A percentile compares a stretch with the other conserved stretches of the same genome.
Evolutionary conservation across 1,140 invertebrate species (phyloP).

Genomic region (Propsilocerus akamusi): DNA sequence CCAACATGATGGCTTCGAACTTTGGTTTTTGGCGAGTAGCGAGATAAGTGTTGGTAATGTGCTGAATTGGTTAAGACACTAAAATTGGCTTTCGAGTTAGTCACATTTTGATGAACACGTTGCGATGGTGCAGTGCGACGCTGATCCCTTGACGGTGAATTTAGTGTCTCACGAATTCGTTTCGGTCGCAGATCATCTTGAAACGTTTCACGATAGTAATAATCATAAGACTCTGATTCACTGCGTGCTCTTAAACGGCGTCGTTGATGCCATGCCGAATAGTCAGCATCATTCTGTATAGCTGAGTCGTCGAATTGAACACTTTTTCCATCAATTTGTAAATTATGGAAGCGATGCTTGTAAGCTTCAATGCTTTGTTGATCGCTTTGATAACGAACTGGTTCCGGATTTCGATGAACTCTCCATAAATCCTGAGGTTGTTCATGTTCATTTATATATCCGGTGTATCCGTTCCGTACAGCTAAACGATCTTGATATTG

Average conservation of each 20-base stretch:
- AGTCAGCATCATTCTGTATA: background rate
- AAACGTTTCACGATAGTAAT: background rate
- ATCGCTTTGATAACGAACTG: background rate
- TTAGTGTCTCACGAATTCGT: background rate
- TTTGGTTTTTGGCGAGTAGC: background rate
- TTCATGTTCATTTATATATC: background rate
- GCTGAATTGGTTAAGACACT: background rate
- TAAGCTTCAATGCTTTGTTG: background rate
- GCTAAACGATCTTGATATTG: background rate
- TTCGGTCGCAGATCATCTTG: background rate
- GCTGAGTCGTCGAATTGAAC: background rate
- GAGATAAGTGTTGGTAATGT: background rate
- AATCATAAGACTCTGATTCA: background rate
- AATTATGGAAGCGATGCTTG: background rate
- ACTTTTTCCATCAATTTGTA: background rate
- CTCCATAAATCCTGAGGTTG: background rate
- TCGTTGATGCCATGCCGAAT: background rate
- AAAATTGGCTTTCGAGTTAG: background rate
- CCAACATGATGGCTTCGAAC: background rate
- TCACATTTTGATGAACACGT: constrained; percentile 1
- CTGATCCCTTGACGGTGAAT: too few relatives aligned
- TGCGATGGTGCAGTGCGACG: background rate
- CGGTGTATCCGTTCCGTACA: too few relatives aligned
- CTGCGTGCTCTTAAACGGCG: background rate
- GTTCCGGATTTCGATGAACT: background rate